Evolutionary conservation across 2,797 vertebrate species (phyloP).

Genomic region (Triplophysa yarkandensis): DNA sequence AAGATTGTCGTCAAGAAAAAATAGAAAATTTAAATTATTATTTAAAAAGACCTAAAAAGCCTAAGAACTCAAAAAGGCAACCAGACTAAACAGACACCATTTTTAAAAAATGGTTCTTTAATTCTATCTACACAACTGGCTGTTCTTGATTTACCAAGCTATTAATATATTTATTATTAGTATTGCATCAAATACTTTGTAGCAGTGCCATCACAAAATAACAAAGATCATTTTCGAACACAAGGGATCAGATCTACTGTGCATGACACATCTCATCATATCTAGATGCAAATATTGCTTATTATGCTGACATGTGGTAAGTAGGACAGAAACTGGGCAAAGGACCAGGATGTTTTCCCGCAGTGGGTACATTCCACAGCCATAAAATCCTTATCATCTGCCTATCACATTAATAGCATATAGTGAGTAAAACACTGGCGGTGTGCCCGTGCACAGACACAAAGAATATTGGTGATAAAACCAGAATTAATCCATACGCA

Average conservation of each 20-base stretch:
- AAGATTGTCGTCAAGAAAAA: too few relatives aligned
- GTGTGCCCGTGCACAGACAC: conserved; percentile 36
- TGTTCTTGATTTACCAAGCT: background rate
- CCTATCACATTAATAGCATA: conserved; percentile 40
- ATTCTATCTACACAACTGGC: too few relatives aligned
- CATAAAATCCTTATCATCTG: conserved; percentile 51
- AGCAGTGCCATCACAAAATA: background rate
- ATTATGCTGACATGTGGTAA: conserved; percentile 38
- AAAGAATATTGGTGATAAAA: conserved; percentile 62
- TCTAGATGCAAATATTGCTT: conserved; percentile 31
- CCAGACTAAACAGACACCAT: too few relatives aligned
- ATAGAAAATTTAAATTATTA: too few relatives aligned
- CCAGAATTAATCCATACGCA: conserved; percentile 64
- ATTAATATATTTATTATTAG: background rate
- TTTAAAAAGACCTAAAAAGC: too few relatives aligned
- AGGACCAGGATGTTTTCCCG: conserved; percentile 19
- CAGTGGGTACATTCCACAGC: conserved; percentile 37
- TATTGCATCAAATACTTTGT: background rate
- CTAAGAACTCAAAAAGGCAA: too few relatives aligned
- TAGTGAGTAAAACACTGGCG: conserved; percentile 38
- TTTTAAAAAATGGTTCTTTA: too few relatives aligned
- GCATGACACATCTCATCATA: conserved; percentile 19
- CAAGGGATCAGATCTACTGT: conserved; percentile 10
- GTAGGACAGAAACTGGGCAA: conserved; percentile 38
- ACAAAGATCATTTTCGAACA: conserved; percentile 13